These are phyloP conservation scores for Pseudorectes ferrugineus DNA, from an alignment of 2,113 vertebrate genomes.

Conservation along the genomic window DNA sequence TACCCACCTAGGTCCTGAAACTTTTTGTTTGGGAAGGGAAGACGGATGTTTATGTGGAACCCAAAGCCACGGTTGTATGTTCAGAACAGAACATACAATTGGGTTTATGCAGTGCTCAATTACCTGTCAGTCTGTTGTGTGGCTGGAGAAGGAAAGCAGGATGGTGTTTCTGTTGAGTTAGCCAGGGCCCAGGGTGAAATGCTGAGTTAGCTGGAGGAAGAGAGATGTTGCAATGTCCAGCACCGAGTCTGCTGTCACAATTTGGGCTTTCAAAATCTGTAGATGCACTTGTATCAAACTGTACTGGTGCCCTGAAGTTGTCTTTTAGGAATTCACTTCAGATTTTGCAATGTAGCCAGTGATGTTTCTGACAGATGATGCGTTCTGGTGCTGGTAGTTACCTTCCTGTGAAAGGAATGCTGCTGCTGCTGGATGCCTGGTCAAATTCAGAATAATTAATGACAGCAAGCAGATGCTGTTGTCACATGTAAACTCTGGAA, in stretches of 20 bases:
- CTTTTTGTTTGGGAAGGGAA: not conserved
- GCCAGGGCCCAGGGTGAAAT: not conserved
- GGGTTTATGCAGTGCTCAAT: not conserved
- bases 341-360: accelerated
- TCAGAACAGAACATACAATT: not conserved
- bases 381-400: not conserved
- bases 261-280: not conserved
- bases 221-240: not conserved
- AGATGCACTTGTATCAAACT: not conserved
- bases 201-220: not conserved
- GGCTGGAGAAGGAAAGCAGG: not conserved
- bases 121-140: not conserved
- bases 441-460: not conserved
- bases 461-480: not conserved
- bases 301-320: not conserved
- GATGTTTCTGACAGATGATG: not conserved
- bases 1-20: not conserved
- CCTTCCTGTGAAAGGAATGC: not conserved
- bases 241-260: not conserved
- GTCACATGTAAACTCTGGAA: not conserved
- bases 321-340: not conserved
- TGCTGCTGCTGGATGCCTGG: not conserved
- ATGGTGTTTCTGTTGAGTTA: not conserved
- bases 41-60: not conserved
- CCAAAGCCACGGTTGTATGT: not conserved